Evolutionary conservation across 2,888 invertebrate species (phyloP), one percentile per base, ranked within the genome.

Genomic region (Conops quadrifasciatus): DNA sequence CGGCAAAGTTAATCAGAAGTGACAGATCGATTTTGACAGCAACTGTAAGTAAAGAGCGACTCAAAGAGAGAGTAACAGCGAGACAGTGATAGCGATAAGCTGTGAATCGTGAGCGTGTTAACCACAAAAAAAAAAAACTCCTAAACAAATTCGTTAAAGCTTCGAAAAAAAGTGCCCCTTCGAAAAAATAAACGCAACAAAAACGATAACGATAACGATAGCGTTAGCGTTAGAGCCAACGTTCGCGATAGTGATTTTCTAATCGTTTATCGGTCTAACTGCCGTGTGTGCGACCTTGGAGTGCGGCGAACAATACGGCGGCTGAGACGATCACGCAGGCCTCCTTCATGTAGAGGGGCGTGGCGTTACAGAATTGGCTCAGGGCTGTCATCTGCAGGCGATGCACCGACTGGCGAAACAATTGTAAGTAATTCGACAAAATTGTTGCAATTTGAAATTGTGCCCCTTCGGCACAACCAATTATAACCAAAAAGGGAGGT

Each of bases 381-480:
- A 79, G 80, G 82, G 80, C 84, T 85, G 84, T 82, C 82, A 83
- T 80, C 82, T 82, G 82, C 85, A 83, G 86, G 86, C 85, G 80
- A 86, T 86, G 86, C 86, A 84, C 84, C 86, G 85, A 78, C 81
- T 83, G 82, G 82, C 80, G 83, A 82, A 83, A 81, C 84, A 82
- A 86, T 80, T 82, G 86, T 86, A 76, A 86, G 86, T 85, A 65
- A 24, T 43, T 4, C 26, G 15, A 28, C 45, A 53, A 53, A 24
- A n/a, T n/a, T n/a, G n/a, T n/a, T n/a, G n/a, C n/a, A n/a, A n/a
- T n/a, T n/a, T n/a, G n/a, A n/a, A n/a, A n/a, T n/a, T n/a, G n/a
- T n/a, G n/a, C n/a, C n/a, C n/a, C n/a, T n/a, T n/a, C n/a, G n/a
- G n/a, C n/a, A n/a, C n/a, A n/a, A n/a, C n/a, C n/a, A n/a, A n/a